A percentile compares a stretch with the other conserved stretches of the same genome.
These are phyloP conservation scores for Aporophyla lueneburgensis DNA, from an alignment of 2,888 invertebrate species.

Conservation along the genomic window DNA sequence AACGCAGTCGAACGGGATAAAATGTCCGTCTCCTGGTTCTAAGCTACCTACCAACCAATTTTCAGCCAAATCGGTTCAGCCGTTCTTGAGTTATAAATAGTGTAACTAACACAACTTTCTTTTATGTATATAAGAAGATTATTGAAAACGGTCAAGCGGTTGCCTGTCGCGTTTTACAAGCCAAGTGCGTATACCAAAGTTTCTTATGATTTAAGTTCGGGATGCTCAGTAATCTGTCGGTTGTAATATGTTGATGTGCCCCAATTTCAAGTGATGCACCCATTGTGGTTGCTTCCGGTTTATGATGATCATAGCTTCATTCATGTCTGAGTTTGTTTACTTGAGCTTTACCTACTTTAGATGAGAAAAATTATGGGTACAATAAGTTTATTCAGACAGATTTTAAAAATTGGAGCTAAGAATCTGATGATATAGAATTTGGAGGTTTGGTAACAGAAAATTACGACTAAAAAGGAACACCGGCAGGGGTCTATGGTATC, in stretches of 20 bases:
- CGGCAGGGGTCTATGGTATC: not conserved
- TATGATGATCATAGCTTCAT: slow-evolving; percentile 70
- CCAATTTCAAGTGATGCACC: slow-evolving; percentile 81
- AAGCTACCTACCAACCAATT: too few relatives aligned
- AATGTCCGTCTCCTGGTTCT: too few relatives aligned
- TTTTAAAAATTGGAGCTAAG: not conserved
- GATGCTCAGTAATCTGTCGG: slow-evolving; percentile 52
- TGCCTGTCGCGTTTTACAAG: slow-evolving; percentile 26
- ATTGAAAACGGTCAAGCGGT: too few relatives aligned
- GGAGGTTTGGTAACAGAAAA: not conserved
- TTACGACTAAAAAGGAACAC: not conserved
- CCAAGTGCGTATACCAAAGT: slow-evolving; percentile 50
- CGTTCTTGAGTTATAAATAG: too few relatives aligned
- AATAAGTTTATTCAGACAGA: not conserved
- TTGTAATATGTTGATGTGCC: slow-evolving; percentile 72
- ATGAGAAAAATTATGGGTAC: not conserved
- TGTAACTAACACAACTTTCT: too few relatives aligned
- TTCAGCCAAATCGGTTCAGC: too few relatives aligned
- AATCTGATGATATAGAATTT: not conserved
- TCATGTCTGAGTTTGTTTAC: slow-evolving; percentile 46
- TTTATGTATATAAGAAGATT: too few relatives aligned
- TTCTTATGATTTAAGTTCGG: slow-evolving; percentile 34
- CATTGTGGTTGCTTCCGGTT: slow-evolving; percentile 87
- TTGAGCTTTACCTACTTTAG: slow-evolving; percentile 8
- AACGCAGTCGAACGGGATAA: too few relatives aligned